A percentile compares a stretch with the other conserved stretches of the same genome.
Evolutionary conservation across 2,888 invertebrate species (phyloP).

Genomic region (Macrostomum cliftonense): DNA sequence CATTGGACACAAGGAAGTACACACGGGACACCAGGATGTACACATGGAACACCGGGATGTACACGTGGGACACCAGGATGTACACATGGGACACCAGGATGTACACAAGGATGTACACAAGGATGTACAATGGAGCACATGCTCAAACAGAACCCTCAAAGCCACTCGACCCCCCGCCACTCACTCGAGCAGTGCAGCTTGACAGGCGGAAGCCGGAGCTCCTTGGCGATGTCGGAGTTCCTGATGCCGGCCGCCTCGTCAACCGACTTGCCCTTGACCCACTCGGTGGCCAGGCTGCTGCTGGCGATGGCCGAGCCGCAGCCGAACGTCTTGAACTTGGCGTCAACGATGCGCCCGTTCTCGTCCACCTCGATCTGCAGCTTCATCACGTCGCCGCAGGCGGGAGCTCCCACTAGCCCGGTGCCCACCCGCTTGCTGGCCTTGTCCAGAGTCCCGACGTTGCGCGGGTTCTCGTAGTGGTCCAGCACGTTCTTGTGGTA

Average conservation of each 20-base stretch:
- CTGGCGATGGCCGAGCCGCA: constrained; percentile 97
- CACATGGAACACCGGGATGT: too few species aligned
- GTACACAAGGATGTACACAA: too few species aligned
- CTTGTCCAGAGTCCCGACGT: constrained; percentile 90
- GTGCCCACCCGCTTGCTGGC: constrained; percentile 80
- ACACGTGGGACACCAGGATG: too few species aligned
- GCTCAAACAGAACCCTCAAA: too few species aligned
- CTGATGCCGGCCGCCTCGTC: constrained; percentile 74
- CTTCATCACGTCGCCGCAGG: constrained; percentile 99
- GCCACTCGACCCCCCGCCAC: too few species aligned
- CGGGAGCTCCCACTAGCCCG: constrained; percentile 92
- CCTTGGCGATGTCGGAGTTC: constrained; percentile 93
- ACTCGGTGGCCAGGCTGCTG: constrained; percentile 82
- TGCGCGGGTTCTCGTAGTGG: constrained; percentile 96
- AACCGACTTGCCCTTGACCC: constrained; percentile 84
- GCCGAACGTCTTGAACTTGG: constrained; percentile 97
- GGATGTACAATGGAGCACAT: too few species aligned
- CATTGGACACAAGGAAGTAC: too few species aligned
- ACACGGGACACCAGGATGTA: too few species aligned
- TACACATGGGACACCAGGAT: too few species aligned
- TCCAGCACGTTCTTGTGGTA: constrained; percentile 59
- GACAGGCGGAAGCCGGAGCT: constrained; percentile 87
- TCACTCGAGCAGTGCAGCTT: constrained; percentile 95
- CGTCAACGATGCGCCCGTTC: constrained; percentile 85
- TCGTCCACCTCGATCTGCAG: constrained; percentile 65